Evolutionary conservation across 2,113 vertebrate species (phyloP).

Genomic region (Bubalus kerabau): DNA sequence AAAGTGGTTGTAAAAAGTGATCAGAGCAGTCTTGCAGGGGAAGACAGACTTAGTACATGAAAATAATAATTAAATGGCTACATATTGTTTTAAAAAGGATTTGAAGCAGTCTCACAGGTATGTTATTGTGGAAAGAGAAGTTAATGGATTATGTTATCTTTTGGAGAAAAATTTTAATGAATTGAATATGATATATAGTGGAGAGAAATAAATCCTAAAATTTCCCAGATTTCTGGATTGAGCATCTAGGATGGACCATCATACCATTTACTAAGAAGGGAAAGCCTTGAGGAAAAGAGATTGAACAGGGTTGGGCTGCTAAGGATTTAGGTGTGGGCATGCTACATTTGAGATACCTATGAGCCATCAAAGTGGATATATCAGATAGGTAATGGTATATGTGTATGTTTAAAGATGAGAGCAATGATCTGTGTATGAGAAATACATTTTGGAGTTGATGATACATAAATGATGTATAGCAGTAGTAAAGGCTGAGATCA

Average conservation of each 20-base stretch:
- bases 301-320: neutral
- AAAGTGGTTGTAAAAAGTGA: neutral
- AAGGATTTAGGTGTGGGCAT: neutral
- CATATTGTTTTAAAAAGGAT: neutral
- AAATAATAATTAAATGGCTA: neutral
- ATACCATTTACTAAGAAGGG: neutral
- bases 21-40: neutral
- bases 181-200: neutral
- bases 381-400: neutral
- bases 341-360: neutral
- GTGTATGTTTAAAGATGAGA: constrained; percentile 15
- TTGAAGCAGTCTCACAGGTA: neutral
- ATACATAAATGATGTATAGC: constrained; percentile 17
- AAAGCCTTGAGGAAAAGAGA: neutral
- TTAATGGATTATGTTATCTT: neutral
- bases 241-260: neutral
- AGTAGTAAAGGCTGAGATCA: neutral
- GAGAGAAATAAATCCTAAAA: neutral
- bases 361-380: neutral
- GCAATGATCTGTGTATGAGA: constrained; percentile 23
- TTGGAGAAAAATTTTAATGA: neutral
- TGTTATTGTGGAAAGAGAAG: neutral
- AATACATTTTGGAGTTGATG: constrained; percentile 41
- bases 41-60: neutral
- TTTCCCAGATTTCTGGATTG: neutral